Percentiles rank a stretch among this genome's conserved stretches.
These are phyloP conservation scores for Antigone vipio DNA, from an alignment of 2,113 vertebrate genomes.

Conservation along the genomic window DNA sequence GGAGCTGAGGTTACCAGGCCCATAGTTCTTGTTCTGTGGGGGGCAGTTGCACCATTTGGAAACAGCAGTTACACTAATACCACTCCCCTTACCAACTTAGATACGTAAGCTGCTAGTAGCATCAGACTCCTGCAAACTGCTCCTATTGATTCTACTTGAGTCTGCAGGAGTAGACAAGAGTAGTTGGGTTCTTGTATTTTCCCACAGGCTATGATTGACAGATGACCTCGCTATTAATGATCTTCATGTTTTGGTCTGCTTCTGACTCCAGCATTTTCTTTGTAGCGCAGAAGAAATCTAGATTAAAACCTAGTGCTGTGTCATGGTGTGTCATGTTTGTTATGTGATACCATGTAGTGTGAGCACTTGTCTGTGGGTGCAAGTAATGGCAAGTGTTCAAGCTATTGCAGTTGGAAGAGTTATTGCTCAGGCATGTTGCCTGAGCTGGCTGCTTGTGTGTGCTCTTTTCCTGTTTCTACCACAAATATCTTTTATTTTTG, in stretches of 20 bases:
- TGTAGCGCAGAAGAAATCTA: not conserved
- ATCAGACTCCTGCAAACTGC: not conserved
- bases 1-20: not conserved
- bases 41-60: not conserved
- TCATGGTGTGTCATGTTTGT: too few relatives aligned
- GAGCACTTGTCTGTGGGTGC: not conserved
- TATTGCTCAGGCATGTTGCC: not conserved
- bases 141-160: not conserved
- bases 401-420: not conserved
- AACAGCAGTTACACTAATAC: not conserved
- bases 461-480: not conserved
- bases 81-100: not conserved
- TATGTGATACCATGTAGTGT: too few relatives aligned
- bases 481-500: too few relatives aligned
- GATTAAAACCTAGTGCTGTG: not conserved
- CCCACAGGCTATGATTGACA: fast-evolving
- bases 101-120: not conserved
- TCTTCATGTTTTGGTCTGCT: not conserved
- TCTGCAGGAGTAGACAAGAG: not conserved
- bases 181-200: not conserved
- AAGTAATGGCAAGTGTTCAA: not conserved
- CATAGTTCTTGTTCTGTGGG: not conserved
- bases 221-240: not conserved
- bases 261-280: not conserved
- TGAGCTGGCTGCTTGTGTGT: not conserved